Conservation (phyloP, 2,113 vertebrate species). For the Globicephala melas region DNA sequence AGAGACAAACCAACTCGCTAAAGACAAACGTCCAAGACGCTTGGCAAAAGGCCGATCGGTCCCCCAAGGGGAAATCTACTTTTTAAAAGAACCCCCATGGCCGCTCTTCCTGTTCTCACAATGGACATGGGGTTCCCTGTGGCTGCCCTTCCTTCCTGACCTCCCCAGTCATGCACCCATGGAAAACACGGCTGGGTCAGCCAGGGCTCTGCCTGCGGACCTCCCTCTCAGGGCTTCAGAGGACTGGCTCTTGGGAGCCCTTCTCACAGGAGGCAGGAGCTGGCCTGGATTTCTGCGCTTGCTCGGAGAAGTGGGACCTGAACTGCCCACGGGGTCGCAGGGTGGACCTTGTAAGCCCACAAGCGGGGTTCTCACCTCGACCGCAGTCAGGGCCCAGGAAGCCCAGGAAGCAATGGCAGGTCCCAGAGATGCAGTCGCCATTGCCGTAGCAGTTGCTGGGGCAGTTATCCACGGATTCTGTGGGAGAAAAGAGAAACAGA, state of each 20-base stretch:
- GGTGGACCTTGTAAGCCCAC: fast-evolving
- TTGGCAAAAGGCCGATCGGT: conserved; percentile 55
- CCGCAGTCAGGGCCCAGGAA: conserved; percentile 97
- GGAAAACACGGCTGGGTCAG: fast-evolving
- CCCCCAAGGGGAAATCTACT: conserved; percentile 52
- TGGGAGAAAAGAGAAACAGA: not conserved
- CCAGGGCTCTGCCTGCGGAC: not conserved
- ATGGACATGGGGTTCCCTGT: fast-evolving
- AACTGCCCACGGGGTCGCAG: fast-evolving
- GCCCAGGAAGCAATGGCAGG: conserved; percentile 96
- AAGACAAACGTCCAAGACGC: conserved; percentile 8
- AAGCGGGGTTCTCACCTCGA: conserved; percentile 83
- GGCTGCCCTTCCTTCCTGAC: not conserved
- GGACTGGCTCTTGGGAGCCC: no score
- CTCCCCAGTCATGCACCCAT: no score
- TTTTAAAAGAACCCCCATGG: not conserved
- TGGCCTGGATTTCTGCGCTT: not conserved
- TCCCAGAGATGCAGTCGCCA: conserved; percentile 95
- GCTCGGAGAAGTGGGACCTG: not conserved
- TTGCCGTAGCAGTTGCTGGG: conserved; percentile 99
- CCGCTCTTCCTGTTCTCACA: not conserved
- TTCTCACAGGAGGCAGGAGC: not conserved
- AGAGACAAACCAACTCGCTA: conserved; percentile 41
- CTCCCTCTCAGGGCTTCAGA: fast-evolving
- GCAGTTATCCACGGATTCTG: conserved; percentile 97